Conservation (phyloP, 2,797 vertebrate genomes). For the Acanthopagrus latus region DNA sequence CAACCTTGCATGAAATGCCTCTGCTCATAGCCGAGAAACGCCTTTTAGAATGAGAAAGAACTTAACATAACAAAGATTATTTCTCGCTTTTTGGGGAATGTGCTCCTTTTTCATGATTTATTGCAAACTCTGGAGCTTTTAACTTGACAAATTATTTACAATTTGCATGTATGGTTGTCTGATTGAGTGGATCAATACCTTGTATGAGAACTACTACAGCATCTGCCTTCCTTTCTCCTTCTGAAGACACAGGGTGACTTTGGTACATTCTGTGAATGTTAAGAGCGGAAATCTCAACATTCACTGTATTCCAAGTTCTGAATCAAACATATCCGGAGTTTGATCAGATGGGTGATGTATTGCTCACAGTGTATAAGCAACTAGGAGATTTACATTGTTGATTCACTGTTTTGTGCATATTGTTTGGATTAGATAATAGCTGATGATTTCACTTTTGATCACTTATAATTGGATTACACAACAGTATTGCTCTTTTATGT, state of each 20-base stretch:
- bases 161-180: conserved; percentile 15
- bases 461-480: conserved; percentile 57
- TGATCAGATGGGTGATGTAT: conserved; percentile 11
- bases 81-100: conserved; percentile 28
- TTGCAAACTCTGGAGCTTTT: conserved; percentile 28
- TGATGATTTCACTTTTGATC: conserved; percentile 56
- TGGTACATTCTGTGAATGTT: conserved; percentile 44
- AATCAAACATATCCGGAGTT: conserved; percentile 29
- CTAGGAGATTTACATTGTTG: conserved; percentile 15
- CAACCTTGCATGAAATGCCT: conserved; percentile 55
- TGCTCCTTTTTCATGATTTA: conserved; percentile 24
- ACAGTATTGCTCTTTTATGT: conserved; percentile 54
- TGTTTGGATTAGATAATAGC: conserved; percentile 37
- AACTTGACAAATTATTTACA: conserved; percentile 23
- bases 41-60: conserved; percentile 39
- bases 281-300: conserved; percentile 26
- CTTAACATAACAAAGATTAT: conserved; percentile 31
- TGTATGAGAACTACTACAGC: neutral
- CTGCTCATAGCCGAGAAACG: conserved; percentile 31
- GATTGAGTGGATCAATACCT: conserved; percentile 32
- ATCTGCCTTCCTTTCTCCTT: conserved; percentile 28
- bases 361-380: neutral
- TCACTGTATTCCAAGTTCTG: neutral
- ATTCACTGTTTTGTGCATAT: conserved; percentile 32
- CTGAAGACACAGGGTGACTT: conserved; percentile 36